phyloP scores from a whole-genome alignment of 2,797 vertebrate genomes.

The Okamejei kenojei region DNA sequence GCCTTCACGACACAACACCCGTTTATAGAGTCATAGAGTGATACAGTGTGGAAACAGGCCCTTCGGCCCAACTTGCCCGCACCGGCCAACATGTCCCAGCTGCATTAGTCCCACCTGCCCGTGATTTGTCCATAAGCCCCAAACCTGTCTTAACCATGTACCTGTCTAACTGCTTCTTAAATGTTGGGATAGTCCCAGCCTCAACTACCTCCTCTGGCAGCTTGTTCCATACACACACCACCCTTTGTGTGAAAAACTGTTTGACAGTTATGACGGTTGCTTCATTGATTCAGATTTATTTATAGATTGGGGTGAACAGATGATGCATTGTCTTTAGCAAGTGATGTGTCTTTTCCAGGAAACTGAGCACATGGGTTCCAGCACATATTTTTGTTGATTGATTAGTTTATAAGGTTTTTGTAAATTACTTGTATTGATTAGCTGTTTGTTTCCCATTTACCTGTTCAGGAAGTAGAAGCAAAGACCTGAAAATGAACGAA shows the following conservation, averaged over 20 bases:
- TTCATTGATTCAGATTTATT: not conserved
- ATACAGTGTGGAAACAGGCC: no score
- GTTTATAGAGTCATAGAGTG: no score
- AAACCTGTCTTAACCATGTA: no score
- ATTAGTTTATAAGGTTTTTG: not conserved
- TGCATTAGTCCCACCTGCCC: no score
- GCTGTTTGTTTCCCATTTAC: not conserved
- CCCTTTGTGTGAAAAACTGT: no score
- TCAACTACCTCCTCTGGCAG: no score
- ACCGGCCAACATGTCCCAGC: no score
- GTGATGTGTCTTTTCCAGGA: not conserved
- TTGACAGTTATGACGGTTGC: not conserved
- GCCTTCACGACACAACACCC: not conserved
- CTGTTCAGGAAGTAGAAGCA: not conserved
- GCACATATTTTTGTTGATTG: not conserved
- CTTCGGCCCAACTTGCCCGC: no score
- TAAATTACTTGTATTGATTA: not conserved
- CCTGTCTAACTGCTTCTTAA: no score
- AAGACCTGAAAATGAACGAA: not conserved
- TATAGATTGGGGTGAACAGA: not conserved
- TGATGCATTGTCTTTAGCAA: not conserved
- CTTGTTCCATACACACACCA: no score
- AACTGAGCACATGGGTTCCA: not conserved
- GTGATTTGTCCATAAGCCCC: no score
- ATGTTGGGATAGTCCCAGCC: no score